These are phyloP conservation scores for Masticophis lateralis DNA, from an alignment of 2,797 vertebrate species.

Conservation along the genomic window DNA sequence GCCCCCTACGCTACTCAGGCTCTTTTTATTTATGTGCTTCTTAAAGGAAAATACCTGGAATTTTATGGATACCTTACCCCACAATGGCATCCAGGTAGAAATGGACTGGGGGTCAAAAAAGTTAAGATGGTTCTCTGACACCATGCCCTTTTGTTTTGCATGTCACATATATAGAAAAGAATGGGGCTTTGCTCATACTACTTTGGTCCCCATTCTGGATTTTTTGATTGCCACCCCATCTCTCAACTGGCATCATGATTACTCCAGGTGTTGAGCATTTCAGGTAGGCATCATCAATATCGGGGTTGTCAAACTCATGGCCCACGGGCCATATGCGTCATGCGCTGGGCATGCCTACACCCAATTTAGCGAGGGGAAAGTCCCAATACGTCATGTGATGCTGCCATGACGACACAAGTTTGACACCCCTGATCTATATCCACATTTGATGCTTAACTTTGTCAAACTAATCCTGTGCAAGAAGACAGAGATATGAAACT, in stretches of 20 bases:
- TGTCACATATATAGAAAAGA: not conserved
- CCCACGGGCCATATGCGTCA: too few species aligned
- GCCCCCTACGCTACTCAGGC: too few species aligned
- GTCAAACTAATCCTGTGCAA: not conserved
- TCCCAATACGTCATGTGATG: too few species aligned
- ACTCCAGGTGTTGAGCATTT: not conserved
- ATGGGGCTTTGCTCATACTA: not conserved
- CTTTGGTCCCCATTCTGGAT: not conserved
- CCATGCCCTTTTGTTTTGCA: not conserved
- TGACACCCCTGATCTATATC: not conserved
- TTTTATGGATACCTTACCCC: not conserved
- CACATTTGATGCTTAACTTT: not conserved
- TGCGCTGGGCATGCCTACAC: too few species aligned
- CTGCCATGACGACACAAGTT: too few species aligned
- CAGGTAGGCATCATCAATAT: not conserved
- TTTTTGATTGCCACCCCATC: not conserved
- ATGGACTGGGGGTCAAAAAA: not conserved
- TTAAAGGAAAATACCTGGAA: not conserved
- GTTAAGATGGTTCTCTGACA: not conserved
- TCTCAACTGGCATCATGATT: not conserved
- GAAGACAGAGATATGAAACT: not conserved
- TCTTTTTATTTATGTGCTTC: not conserved
- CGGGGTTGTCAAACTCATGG: too few species aligned
- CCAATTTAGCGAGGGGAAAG: too few species aligned
- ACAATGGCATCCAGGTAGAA: not conserved